phyloP scores from a whole-genome alignment of 2,113 vertebrate species.

The Lophochroa leadbeateri region DNA sequence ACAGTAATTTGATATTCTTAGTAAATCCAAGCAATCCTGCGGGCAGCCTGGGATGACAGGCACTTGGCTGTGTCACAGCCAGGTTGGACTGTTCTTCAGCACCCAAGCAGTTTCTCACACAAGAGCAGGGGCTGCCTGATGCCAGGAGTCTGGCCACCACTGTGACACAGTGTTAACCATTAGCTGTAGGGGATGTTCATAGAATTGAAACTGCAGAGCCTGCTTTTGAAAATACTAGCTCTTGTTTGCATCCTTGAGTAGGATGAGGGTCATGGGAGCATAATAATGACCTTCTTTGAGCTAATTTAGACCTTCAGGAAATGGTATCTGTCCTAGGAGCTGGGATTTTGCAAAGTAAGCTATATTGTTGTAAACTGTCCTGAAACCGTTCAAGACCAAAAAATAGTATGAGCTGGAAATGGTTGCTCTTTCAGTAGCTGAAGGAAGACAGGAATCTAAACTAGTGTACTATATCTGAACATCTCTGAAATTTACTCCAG shows the following conservation, averaged over 20 bases:
- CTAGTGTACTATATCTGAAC: not conserved
- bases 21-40: not conserved
- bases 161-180: not conserved
- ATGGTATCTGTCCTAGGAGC: not conserved
- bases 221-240: not conserved
- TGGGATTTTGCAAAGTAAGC: not conserved
- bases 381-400: not conserved
- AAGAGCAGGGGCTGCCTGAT: not conserved
- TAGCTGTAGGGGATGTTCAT: not conserved
- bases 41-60: not conserved
- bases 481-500: not conserved
- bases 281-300: not conserved
- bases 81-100: not conserved
- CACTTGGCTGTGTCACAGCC: not conserved
- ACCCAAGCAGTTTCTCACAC: fast-evolving
- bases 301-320: not conserved
- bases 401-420: not conserved
- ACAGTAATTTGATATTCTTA: not conserved
- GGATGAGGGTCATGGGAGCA: not conserved
- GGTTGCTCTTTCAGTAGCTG: not conserved
- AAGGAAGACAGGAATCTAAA: not conserved
- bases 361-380: not conserved
- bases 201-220: not conserved
- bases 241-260: not conserved
- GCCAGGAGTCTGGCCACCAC: not conserved